These are phyloP conservation scores for Okamejei kenojei DNA, from an alignment of 2,797 vertebrate species.

Conservation along the genomic window DNA sequence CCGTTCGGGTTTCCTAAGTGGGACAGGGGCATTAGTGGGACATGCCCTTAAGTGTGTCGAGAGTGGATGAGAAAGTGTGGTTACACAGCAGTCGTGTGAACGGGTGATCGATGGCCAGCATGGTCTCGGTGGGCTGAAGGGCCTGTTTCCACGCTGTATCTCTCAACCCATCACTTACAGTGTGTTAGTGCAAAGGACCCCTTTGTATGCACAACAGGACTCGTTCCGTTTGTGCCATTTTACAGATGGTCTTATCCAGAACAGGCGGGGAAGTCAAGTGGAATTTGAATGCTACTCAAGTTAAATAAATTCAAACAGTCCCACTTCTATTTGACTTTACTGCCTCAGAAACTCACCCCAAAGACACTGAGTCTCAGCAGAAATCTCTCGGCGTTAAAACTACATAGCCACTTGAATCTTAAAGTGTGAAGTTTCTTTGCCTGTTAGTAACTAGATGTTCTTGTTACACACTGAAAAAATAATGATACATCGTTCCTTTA, in stretches of 20 bases:
- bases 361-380: background rate
- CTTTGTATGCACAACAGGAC: background rate
- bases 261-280: conserved; percentile 18
- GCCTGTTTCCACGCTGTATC: background rate
- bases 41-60: no score
- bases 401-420: background rate
- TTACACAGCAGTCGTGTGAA: no score
- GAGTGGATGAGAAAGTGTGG: no score
- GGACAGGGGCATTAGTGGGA: no score
- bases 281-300: conserved; percentile 4
- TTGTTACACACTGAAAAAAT: background rate
- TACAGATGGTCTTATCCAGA: conserved; percentile 18
- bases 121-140: no score
- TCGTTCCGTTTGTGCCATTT: background rate
- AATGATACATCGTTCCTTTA: background rate
- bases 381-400: background rate
- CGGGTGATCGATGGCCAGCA: no score
- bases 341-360: conserved; percentile 27
- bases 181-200: background rate
- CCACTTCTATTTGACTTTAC: conserved; percentile 1
- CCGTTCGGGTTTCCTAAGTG: no score
- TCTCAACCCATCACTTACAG: background rate
- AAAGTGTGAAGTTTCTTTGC: background rate
- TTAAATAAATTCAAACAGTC: conserved; percentile 22
- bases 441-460: conserved; percentile 10